Base-by-base conservation (phyloP, 2,888 invertebrate species). In the Cryptophagus acutangulus region DNA sequence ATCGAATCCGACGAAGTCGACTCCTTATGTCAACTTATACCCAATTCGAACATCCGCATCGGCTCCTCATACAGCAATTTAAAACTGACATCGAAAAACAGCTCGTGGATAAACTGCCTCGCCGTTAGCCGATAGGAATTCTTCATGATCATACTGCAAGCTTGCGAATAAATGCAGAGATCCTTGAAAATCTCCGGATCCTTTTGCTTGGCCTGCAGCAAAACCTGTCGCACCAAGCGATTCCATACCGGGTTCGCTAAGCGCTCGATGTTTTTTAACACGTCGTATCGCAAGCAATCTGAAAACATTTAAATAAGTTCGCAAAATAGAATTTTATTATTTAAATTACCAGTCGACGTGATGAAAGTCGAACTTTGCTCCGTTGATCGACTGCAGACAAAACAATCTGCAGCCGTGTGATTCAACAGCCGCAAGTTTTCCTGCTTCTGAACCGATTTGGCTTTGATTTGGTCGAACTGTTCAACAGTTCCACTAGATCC, bases 161-260 rank as follows among this genome's bases (percentile, higher is more conserved):
- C 84, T 67, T 96, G 95, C 0, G 92, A 93, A 72, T 92, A 96
- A 12, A 95, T 77, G 69, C 96, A 96, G 43, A 88, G 74, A 63
- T 91, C 90, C 70, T 88, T 81, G 70, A 87, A 87, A 46, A 79
- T 72, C 18, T 79, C 75, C 2, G 86, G 82, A 67, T 84, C 76
- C 24, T 78, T 77, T 59, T 87, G 87, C 58, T 85, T 84, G 41
- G 83, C 69, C 44, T 82, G 78, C 10, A 94, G 74, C 47, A 95
- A 72, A 12, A 84, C 81, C 61, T 89, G 84, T 54, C 88, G 88
- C 26, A 90, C 85, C 63, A 86, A 81, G 52, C 84, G 85, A 49
- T 81, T 79, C 62, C 84, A 82, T 8, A 87, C 79, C 29, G 88
- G 87, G 70, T 87, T 88, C 20, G 85, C 79, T 59, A 90, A 71